Evolutionary conservation across 2,113 vertebrate species (phyloP), one percentile per base, ranked within the genome.

Genomic region (Psettodes erumei): DNA sequence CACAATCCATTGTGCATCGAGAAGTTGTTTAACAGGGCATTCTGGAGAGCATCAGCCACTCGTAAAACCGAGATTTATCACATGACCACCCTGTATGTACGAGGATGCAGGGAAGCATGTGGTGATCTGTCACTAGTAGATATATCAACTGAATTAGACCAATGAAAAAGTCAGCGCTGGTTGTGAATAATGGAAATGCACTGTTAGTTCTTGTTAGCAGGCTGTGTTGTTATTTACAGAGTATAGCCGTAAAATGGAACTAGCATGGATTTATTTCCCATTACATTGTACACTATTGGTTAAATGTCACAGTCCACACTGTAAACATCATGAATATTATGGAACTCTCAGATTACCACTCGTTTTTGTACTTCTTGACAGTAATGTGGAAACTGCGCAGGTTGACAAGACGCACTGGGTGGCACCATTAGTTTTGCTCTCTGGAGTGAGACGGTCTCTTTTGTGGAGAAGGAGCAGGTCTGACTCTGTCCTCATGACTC

Each of bases 21-120:
- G 62, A 35, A 75, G 64, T 45, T 28, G 70, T 64, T 71, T 72
- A 78, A 78, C 61, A 37, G 64, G 33, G 64, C 42, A 15, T 45
- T 23, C 30, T 10, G n/a, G 61, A 64, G 54, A 77, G 70, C 62
- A 75, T 68, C 61, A 19, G 16, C n/a, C n/a, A 55, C 28, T 19
- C 7, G 16, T 4, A 11, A 69, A 75, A 60, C 53, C 6, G 15
- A 75, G 56, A 77, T 80, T 35, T 61, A 73, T 74, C 32, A 37
- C 38, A 38, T 27, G 23, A 60, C 42, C 65, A 43, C 65, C 32
- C 21, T 5, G n/a, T 28, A 35, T 42, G 50, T 32, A 64, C 3
- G 63, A 11, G 42, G 19, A n/a, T n/a, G n/a, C n/a, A n/a, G 28
- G 33, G 18, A 37, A 30, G 5, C 37, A 23, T 54, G 51, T 15